phyloP scores from a whole-genome alignment of 2,113 vertebrate species.

The Rhombomys opimus region DNA sequence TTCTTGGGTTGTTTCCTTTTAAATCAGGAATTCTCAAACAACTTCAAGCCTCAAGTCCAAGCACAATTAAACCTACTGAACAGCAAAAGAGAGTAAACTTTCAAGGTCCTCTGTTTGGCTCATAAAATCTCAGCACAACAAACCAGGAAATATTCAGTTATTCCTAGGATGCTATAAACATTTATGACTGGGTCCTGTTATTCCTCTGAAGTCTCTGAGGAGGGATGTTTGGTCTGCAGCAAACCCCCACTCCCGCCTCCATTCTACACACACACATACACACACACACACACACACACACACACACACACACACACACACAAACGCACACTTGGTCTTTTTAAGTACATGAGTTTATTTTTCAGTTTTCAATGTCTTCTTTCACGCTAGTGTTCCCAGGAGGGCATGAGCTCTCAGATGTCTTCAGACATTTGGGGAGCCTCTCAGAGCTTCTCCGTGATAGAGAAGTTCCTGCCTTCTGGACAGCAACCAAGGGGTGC shows the following conservation, averaged over 20 bases:
- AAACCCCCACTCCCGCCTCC: not conserved
- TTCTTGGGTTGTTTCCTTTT: conserved; percentile 47
- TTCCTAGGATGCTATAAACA: conserved; percentile 38
- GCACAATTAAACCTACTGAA: conserved; percentile 70
- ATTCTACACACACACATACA: no score
- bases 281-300: not conserved
- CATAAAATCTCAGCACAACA: conserved; percentile 55
- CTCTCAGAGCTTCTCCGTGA: fast-evolving
- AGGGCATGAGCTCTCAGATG: not conserved
- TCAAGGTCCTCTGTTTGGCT: conserved; percentile 52
- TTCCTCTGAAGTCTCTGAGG: not conserved
- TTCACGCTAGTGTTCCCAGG: not conserved
- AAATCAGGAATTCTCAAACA: conserved; percentile 51
- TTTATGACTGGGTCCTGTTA: not conserved
- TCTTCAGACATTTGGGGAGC: no score
- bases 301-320: not conserved
- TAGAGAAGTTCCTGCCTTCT: fast-evolving
- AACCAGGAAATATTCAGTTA: conserved; percentile 72
- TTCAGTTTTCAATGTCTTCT: not conserved
- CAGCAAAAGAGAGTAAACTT: conserved; percentile 69
- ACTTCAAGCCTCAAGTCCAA: conserved; percentile 52
- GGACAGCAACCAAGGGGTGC: fast-evolving
- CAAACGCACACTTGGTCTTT: conserved; percentile 1
- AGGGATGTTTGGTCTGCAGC: not conserved
- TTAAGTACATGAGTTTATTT: conserved; percentile 62